Base-by-base conservation (phyloP, 2,888 invertebrate species). In the Caenorhabditis panamensis region DNA sequence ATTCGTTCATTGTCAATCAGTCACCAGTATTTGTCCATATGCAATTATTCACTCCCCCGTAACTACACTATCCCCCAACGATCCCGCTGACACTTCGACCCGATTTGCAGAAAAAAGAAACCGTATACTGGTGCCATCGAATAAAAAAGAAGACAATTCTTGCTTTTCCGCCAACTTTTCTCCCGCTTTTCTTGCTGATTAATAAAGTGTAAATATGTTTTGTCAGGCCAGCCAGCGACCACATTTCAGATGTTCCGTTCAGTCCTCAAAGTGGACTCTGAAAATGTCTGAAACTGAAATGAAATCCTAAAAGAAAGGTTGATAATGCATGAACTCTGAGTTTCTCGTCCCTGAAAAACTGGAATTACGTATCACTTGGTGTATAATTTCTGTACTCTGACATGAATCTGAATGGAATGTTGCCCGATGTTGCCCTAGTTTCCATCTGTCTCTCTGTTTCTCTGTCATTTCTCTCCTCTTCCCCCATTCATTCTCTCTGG, bases 361-460 rank as follows among this genome's bases (percentile, higher is more conserved):
- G 24, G 41, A 56, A 56, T 1, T 18, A 1, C 44, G 47, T 11
- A 51, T 24, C 13, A 6, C 49, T n/a, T 5, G 11, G 59, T 67
- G 24, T 58, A 58, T 54, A 16, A 31, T 49, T 51, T 53, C n/a
- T 26, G 47, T 59, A 49, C 2, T 63, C 16, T 56, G 18, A 3
- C 37, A 36, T 64, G 56, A 58, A 37, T n/a, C 44, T 72, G 72
- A 64, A 72, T 68, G 63, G 58, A 64, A 71, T 64, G 78, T 78
- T 78, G 78, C 78, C 78, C 78, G 78, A 66, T 66, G 69, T 77
- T 69, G 49, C 59, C 51, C 76, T 76, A 66, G 66, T 66, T 67
- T 61, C 53, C 37, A 51, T 31, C 77, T 63, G 37, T 69, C 77
- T 76, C 61, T 68, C 56, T 72, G 63, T 72, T 68, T 69, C 63